A percentile compares a stretch with the other conserved stretches of the same genome.
phyloP scores from a whole-genome alignment of 2,113 vertebrate species.

The Tilapia sparmanii region DNA sequence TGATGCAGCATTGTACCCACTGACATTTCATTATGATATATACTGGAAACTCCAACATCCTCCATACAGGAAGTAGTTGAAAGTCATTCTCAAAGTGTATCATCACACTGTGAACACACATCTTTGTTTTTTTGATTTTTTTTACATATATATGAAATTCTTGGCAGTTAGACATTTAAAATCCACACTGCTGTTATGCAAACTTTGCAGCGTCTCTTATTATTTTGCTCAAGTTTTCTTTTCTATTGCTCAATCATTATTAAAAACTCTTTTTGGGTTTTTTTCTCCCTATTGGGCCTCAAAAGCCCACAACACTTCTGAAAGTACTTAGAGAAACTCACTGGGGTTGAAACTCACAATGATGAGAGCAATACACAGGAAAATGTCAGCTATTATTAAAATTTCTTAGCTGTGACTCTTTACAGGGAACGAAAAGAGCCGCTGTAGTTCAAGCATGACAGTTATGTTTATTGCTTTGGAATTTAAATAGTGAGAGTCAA shows the following conservation, averaged over 20 bases:
- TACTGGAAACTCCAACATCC: neutral
- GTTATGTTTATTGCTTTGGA: neutral
- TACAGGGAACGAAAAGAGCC: neutral
- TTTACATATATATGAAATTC: neutral
- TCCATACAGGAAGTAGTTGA: neutral
- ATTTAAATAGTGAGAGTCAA: neutral
- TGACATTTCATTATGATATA: neutral
- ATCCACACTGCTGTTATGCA: neutral
- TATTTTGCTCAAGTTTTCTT: neutral
- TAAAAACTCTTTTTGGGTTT: accelerated
- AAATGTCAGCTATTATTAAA: slow-evolving; percentile 1
- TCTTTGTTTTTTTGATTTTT: neutral
- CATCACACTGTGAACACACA: neutral
- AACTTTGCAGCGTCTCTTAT: neutral
- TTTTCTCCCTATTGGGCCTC: neutral
- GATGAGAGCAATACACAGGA: neutral
- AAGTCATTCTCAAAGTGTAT: neutral
- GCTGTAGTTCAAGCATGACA: neutral
- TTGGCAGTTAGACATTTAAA: neutral
- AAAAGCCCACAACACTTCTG: neutral
- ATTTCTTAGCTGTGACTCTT: neutral
- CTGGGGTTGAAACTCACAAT: neutral
- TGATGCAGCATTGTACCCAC: neutral
- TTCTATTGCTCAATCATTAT: neutral
- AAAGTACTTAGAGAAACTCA: neutral